Conservation (phyloP, 2,797 vertebrate genomes). For the Sebastolobus alascanus region DNA sequence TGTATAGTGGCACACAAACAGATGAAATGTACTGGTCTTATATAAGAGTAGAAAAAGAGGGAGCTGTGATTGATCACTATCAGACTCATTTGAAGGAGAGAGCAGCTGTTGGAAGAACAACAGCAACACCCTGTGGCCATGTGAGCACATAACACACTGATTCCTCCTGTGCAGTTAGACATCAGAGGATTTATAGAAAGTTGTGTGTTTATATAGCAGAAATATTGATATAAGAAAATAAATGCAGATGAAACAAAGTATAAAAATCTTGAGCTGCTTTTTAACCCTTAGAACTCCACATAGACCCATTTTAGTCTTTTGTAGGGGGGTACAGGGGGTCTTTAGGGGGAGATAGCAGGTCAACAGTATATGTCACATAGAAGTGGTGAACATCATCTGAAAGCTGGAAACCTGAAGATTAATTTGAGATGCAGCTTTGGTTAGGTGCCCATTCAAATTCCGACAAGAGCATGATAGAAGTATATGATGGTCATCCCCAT, state of each 20-base stretch:
- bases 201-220: neutral
- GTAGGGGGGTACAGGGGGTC: too few species aligned
- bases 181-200: neutral
- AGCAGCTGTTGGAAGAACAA: conserved; percentile 66
- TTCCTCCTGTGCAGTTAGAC: neutral
- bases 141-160: conserved; percentile 16
- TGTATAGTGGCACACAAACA: conserved; percentile 61
- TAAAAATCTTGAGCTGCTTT: neutral
- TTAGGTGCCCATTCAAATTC: neutral
- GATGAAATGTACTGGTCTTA: conserved; percentile 59
- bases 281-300: neutral
- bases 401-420: neutral
- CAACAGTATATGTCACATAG: too few species aligned
- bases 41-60: conserved; percentile 59
- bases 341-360: neutral
- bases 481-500: neutral
- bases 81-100: conserved; percentile 18
- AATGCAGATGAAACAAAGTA: neutral
- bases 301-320: neutral
- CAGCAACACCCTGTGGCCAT: conserved; percentile 79
- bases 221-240: neutral
- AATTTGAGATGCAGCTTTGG: neutral
- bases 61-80: conserved; percentile 51
- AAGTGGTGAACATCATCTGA: neutral
- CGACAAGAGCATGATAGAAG: neutral